Conservation (phyloP, 2,888 invertebrate species). For the Aleiodes alternator region DNA sequence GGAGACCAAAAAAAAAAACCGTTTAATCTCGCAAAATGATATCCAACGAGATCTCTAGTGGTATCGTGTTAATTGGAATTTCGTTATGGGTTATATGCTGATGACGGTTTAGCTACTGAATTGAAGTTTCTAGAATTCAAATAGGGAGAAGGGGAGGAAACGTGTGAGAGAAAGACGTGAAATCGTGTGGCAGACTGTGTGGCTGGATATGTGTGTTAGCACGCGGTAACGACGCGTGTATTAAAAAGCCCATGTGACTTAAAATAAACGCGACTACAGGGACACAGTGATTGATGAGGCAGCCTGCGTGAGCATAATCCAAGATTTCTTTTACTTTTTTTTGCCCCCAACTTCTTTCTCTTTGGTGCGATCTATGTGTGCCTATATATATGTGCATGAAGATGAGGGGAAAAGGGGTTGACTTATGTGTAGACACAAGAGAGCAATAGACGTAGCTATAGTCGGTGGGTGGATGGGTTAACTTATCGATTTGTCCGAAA, state of each 20-base stretch:
- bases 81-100: conserved; percentile 19
- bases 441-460: background rate
- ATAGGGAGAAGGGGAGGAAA: background rate
- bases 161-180: conserved; percentile 16
- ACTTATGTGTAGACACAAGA: background rate
- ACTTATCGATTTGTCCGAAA: conserved; percentile 24
- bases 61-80: conserved; percentile 32
- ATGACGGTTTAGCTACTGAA: conserved; percentile 36
- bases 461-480: conserved; percentile 28
- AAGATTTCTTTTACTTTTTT: background rate
- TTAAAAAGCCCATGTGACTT: conserved; percentile 66
- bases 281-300: conserved; percentile 50
- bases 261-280: conserved; percentile 65
- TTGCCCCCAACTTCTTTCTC: background rate
- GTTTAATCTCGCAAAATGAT: conserved; percentile 19
- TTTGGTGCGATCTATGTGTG: too few relatives aligned
- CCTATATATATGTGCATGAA: background rate
- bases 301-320: conserved; percentile 34
- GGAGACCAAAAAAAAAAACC: background rate
- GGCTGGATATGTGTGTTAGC: conserved; percentile 35
- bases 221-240: conserved; percentile 69
- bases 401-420: background rate
- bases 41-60: background rate
- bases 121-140: conserved; percentile 29
- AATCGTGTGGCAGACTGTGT: conserved; percentile 27